Evolutionary conservation across 2,797 vertebrate genomes (phyloP), one percentile per base, ranked within the genome.

Genomic region (Sebastiscus albofasciatus): DNA sequence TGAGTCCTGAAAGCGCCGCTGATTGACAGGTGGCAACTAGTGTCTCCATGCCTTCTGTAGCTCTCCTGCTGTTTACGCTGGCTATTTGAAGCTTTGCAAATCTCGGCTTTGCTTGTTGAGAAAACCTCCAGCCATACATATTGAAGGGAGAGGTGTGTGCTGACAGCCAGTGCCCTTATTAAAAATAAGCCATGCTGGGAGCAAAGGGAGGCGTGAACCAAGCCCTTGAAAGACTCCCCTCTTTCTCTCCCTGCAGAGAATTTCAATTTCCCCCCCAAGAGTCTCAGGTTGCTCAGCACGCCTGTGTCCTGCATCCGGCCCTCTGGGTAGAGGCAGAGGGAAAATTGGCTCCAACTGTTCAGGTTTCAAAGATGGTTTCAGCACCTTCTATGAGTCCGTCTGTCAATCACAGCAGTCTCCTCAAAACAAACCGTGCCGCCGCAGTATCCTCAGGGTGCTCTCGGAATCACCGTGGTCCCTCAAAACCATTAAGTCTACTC

Each of bases 181-280:
- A 94, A 89, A 90, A 95, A 93, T 90, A 82, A 90, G 83, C 71
- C 90, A 79, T 75, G 26, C 81, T 93, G 92, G 67, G 73, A 91
- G 74, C 24, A 86, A 85, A 90, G 82, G 74, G 74, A 88, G 86
- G 80, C 70, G 75, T 31, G 12, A 85, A 89, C 80, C 70, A 68
- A 75, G 72, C 60, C 77, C 79, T 88, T 91, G 85, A 92, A 93
- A 93, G 88, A 80, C 89, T 82, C 76, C 87, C 75, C 77, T 79
- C 83, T 74, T 68, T 82, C 79, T 81, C n/a, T 80, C 78, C 77
- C 90, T 88, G 87, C 82, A 80, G 91, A 92, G 92, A 93, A 91
- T 91, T 88, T 86, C 86, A 89, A 89, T 87, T 83, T 77, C 78
- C 83, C 84, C 54, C 84, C 85, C 58, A 64, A 75, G 90, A 89